Percentiles rank a stretch among this genome's conserved stretches.
Conservation (phyloP, 2,797 vertebrate genomes). For the Tragelaphus eurycerus region DNA sequence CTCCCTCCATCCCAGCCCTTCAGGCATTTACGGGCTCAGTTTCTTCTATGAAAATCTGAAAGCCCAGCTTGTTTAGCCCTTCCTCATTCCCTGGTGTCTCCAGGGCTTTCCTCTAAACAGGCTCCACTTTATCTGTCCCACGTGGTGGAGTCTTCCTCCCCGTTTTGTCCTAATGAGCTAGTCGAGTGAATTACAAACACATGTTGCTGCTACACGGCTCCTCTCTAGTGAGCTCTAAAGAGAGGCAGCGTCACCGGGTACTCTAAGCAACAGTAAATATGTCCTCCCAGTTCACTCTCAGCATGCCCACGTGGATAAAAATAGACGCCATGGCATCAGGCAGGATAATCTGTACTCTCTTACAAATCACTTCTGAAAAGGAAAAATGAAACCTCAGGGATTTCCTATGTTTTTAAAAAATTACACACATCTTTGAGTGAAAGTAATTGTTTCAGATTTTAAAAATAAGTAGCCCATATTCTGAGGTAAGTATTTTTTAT, state of each 20-base stretch:
- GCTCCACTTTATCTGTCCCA: background rate
- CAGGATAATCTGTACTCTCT: conserved; percentile 69
- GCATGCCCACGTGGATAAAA: conserved; percentile 70
- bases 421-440: conserved; percentile 60
- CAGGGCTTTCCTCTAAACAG: background rate
- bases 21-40: background rate
- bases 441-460: conserved; percentile 58
- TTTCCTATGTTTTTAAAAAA: conserved; percentile 70
- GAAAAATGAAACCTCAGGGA: conserved; percentile 50
- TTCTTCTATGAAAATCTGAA: background rate
- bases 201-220: conserved; percentile 56
- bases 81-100: background rate
- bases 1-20: background rate
- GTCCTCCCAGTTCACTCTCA: conserved; percentile 75
- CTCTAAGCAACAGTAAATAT: conserved; percentile 69
- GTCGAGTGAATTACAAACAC: conserved; percentile 67
- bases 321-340: conserved; percentile 69
- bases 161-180: conserved; percentile 54
- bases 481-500: conserved; percentile 58
- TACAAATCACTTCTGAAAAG: conserved; percentile 70
- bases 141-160: background rate
- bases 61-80: background rate
- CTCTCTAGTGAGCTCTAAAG: conserved; percentile 69
- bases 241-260: conserved; percentile 60
- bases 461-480: conserved; percentile 61